These are phyloP conservation scores for Nesidiocoris tenuis DNA, from an alignment of 2,888 invertebrate genomes.

Conservation along the genomic window DNA sequence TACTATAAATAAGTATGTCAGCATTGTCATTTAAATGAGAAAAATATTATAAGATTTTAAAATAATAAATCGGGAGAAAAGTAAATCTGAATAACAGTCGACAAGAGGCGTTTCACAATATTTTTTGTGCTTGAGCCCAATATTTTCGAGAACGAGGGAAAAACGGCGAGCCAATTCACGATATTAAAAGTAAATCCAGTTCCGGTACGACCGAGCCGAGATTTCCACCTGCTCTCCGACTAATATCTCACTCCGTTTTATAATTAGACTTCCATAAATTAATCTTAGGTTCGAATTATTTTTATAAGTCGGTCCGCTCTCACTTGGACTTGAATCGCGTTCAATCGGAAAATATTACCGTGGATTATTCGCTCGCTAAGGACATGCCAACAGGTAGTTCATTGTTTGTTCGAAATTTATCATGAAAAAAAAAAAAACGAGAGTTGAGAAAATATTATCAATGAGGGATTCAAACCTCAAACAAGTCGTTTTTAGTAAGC, in stretches of 20 bases:
- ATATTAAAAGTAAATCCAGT: not conserved
- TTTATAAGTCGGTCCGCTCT: not conserved
- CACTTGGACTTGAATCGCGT: not conserved
- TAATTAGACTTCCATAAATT: not conserved
- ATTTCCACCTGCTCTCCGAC: not conserved
- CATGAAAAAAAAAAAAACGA: not conserved
- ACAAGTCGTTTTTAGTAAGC: too few species aligned
- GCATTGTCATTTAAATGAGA: not conserved
- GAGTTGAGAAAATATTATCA: not conserved
- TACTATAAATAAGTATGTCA: too few species aligned
- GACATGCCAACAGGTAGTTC: too few species aligned
- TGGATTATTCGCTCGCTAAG: too few species aligned
- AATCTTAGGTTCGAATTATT: not conserved
- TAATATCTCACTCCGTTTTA: constrained; percentile 10
- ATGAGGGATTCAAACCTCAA: too few species aligned
- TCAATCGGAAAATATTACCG: not conserved
- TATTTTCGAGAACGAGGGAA: not conserved
- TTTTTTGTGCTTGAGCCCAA: too few species aligned
- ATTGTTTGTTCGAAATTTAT: too few species aligned
- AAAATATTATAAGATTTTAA: not conserved
- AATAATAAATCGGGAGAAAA: not conserved
- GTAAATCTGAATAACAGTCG: too few species aligned
- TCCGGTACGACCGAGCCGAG: not conserved
- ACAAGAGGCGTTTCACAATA: too few species aligned
- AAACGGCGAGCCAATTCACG: not conserved